These are phyloP conservation scores for Chironomus tentans DNA, from an alignment of 2,888 invertebrate species.

Conservation along the genomic window DNA sequence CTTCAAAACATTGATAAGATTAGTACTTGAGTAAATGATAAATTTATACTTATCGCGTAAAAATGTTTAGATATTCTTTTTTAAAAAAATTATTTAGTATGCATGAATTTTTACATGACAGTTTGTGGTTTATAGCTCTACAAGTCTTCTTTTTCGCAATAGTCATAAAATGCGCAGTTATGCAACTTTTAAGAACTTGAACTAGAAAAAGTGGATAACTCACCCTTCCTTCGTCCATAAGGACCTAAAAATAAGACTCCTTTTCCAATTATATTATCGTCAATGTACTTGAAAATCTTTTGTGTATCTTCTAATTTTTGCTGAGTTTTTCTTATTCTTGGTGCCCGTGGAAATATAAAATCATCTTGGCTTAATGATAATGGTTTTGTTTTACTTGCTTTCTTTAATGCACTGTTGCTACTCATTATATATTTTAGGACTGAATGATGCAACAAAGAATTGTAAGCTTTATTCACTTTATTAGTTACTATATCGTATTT, in stretches of 20 bases:
- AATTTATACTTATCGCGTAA: too few species aligned
- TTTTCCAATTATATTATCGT: constrained; percentile 71
- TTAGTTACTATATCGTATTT: not conserved
- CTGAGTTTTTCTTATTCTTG: constrained; percentile 31
- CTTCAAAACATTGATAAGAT: too few species aligned
- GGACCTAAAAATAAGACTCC: constrained; percentile 74
- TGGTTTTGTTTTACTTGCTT: constrained; percentile 36
- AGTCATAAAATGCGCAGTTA: too few species aligned
- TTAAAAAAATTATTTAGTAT: too few species aligned
- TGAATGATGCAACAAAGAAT: not conserved
- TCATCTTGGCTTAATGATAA: constrained; percentile 40
- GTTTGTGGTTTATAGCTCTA: too few species aligned
- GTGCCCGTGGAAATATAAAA: constrained; percentile 36
- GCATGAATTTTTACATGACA: too few species aligned
- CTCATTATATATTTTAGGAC: constrained; percentile 3
- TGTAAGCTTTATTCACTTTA: not conserved
- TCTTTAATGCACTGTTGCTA: constrained; percentile 29
- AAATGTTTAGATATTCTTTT: too few species aligned
- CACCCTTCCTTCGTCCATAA: constrained; percentile 73
- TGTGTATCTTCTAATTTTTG: constrained; percentile 56
- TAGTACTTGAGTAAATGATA: too few species aligned
- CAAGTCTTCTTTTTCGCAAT: too few species aligned
- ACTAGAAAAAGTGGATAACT: constrained; percentile 30
- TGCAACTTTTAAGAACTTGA: too few species aligned
- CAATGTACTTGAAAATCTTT: constrained; percentile 67